Base-by-base conservation (phyloP, 2,888 invertebrate genomes). In the Pseudanteris insignis region DNA sequence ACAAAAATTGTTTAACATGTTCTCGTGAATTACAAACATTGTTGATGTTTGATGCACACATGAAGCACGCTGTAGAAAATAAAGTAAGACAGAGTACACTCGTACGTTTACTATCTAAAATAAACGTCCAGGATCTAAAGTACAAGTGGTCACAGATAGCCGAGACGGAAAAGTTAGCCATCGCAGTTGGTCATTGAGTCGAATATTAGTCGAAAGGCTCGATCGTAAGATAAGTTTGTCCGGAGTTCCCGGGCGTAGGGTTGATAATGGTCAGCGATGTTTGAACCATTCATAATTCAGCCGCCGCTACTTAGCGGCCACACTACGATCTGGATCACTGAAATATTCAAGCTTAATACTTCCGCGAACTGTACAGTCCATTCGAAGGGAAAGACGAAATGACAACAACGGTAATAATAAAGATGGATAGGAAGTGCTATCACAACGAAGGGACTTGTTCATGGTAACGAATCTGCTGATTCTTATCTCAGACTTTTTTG, bases 161-260 rank as follows among this genome's bases (percentile, higher is more conserved):
- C 43, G 63, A 60, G 63, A 65, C 58, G 67, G 62, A 61, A 53
- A 58, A 53, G 44, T 63, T 44, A 60, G 46, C 50, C 44, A 48
- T 68, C 70, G 68, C 69, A 66, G 64, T 70, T 66, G 74, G 73
- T 75, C 77, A 76, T 77, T 76, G 73, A 77, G 51, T 65, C 61
- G 66, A 62, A 71, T 75, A 78, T 78, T 78, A 76, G 73, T 69
- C 54, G 53, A 65, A 62, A 53, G 77, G 76, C 76, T 74, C 68
- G 70, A 78, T 75, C 73, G 62, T 44, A 48, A 72, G 79, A 79
- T 79, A 78, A 68, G 72, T 78, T 79, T 79, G 70, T 70, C 65
- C 63, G 21, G 50, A n/a, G n/a, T n/a, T n/a, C n/a, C 65, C 57
- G 55, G 53, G 37, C 60, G 62, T 30, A 43, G 65, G 57, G 50